These are phyloP conservation scores for Bufo bufo DNA, from an alignment of 2,113 vertebrate genomes.

Conservation along the genomic window DNA sequence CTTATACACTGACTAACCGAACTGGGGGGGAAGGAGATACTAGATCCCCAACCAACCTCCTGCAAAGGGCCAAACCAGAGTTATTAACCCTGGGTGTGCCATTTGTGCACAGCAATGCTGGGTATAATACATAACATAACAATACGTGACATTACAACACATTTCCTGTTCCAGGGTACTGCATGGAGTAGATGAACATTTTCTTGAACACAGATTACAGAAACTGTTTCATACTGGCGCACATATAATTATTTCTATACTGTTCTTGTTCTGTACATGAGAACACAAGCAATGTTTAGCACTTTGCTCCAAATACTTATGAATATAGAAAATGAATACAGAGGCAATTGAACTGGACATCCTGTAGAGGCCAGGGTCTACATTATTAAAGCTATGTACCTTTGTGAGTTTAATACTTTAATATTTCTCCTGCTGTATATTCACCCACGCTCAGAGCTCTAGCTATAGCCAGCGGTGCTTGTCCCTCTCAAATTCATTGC, in stretches of 20 bases:
- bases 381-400: slow-evolving; percentile 16
- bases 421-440: background rate
- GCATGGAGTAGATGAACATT: background rate
- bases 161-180: no score
- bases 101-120: no score
- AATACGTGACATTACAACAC: no score
- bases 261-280: background rate
- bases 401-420: slow-evolving; percentile 24
- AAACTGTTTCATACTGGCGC: background rate
- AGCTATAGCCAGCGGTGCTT: background rate
- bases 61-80: no score
- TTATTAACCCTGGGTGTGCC: no score
- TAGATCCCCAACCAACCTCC: no score
- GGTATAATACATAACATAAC: no score
- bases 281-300: background rate
- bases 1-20: no score
- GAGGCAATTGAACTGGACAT: background rate
- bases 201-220: background rate
- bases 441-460: slow-evolving; percentile 7
- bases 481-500: background rate
- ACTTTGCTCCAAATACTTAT: background rate
- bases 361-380: background rate
- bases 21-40: no score
- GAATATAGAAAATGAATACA: background rate
- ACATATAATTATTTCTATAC: background rate